Evolutionary conservation across 2,113 vertebrate genomes (phyloP).

Genomic region (Antechinus stuartii): DNA sequence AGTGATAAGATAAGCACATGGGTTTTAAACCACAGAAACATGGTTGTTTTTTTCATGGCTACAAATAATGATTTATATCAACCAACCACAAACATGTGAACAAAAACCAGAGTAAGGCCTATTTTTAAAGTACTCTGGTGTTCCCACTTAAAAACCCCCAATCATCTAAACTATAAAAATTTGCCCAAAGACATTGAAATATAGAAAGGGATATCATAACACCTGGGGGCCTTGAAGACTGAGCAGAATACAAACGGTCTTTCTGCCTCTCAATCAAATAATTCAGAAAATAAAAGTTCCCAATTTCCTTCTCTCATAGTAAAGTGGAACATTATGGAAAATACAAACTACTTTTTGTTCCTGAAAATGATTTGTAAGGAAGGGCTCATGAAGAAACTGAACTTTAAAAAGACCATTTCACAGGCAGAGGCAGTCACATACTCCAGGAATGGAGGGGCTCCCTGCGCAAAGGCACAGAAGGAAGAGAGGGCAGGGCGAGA

Average conservation of each 20-base stretch:
- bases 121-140: neutral
- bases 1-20: neutral
- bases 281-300: neutral
- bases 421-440: neutral
- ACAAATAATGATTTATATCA: neutral
- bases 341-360: neutral
- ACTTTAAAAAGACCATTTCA: neutral
- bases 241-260: neutral
- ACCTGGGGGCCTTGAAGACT: neutral
- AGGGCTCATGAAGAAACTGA: neutral
- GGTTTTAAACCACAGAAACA: neutral
- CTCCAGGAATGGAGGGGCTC: neutral
- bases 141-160: neutral
- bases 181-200: neutral
- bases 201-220: neutral
- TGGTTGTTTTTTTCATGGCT: neutral
- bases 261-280: neutral
- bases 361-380: neutral
- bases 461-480: neutral
- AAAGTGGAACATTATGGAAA: neutral
- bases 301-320: neutral
- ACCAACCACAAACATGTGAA: neutral
- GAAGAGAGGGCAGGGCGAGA: no score
- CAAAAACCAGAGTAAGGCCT: neutral
- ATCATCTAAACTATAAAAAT: neutral